Percentiles rank a stretch among this genome's conserved stretches.
Conservation (phyloP, 1,140 invertebrate species). For the Leptestheria dahalacensis region DNA sequence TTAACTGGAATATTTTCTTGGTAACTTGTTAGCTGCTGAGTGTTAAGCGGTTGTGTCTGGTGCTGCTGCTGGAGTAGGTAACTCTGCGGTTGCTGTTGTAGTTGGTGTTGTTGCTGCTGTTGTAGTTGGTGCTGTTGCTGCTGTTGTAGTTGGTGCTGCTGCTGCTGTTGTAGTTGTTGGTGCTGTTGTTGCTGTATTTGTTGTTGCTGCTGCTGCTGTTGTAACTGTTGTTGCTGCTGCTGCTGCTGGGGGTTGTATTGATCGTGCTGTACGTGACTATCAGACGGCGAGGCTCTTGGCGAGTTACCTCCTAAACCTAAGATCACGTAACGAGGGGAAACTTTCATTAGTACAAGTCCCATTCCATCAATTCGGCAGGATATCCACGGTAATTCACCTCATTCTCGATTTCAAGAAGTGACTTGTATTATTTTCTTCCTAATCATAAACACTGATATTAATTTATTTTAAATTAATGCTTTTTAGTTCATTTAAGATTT, state of each 20-base stretch:
- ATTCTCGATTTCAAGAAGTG: no score
- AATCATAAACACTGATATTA: no score
- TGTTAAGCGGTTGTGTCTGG: slow-evolving; percentile 8
- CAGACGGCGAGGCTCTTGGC: slow-evolving; percentile 27
- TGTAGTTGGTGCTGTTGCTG: slow-evolving; percentile 13
- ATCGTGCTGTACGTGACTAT: slow-evolving; percentile 18
- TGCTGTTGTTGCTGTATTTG: slow-evolving; percentile 11
- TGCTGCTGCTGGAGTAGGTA: slow-evolving; percentile 14
- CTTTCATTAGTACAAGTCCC: neutral
- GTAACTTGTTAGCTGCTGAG: slow-evolving; percentile 3
- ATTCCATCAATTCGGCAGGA: no score
- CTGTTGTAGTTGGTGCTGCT: slow-evolving; percentile 6
- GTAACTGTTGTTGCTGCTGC: slow-evolving; percentile 22
- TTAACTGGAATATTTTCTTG: neutral
- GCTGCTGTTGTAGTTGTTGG: slow-evolving; percentile 6
- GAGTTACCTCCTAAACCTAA: slow-evolving; percentile 28
- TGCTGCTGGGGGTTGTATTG: slow-evolving; percentile 20
- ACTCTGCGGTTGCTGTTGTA: slow-evolving; percentile 14
- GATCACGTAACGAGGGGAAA: slow-evolving; percentile 6
- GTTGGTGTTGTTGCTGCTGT: slow-evolving; percentile 21
- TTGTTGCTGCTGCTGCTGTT: slow-evolving; percentile 21
- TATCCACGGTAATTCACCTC: no score
- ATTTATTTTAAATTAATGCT: no score
- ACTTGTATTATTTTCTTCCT: no score
- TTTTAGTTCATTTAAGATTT: no score